Percentiles rank a stretch among this genome's conserved stretches.
phyloP scores from a whole-genome alignment of 2,888 invertebrate species.

The Parthenolecanium corni region DNA sequence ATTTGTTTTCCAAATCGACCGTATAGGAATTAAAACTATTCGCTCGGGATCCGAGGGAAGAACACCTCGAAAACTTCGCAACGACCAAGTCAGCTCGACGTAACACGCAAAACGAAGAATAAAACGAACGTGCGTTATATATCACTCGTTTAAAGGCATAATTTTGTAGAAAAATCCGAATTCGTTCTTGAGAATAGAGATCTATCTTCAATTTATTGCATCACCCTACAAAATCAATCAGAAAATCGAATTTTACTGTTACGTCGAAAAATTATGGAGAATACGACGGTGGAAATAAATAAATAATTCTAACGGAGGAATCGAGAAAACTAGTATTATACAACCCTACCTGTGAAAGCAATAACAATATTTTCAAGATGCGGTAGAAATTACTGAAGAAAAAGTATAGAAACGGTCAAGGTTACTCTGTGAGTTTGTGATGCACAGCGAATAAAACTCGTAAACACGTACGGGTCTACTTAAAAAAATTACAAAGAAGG shows the following conservation, averaged over 20 bases:
- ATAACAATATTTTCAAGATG: constrained; percentile 10
- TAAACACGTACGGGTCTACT: too few relatives aligned
- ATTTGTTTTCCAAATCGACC: too few relatives aligned
- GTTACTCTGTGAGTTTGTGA: constrained; percentile 28
- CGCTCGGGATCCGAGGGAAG: background rate
- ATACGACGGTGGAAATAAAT: constrained; percentile 11
- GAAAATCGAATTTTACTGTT: constrained; percentile 18
- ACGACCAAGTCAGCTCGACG: constrained; percentile 1
- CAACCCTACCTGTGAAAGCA: constrained; percentile 29
- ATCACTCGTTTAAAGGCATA: constrained; percentile 12
- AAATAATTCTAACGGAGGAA: constrained; percentile 5
- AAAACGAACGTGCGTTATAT: background rate
- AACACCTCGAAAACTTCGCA: constrained; percentile 4
- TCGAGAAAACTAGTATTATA: background rate
- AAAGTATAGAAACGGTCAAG: background rate
- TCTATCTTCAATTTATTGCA: constrained; percentile 27
- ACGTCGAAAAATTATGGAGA: background rate
- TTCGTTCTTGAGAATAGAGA: constrained; percentile 21
- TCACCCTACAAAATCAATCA: constrained; percentile 28
- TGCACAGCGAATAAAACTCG: background rate
- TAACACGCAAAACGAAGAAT: constrained; percentile 2
- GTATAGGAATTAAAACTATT: constrained; percentile 1
- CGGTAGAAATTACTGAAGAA: too few relatives aligned
- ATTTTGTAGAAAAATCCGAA: constrained; percentile 17
- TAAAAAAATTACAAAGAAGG: too few relatives aligned